phyloP scores from a whole-genome alignment of 2,113 vertebrate species.

The Hucho hucho region DNA sequence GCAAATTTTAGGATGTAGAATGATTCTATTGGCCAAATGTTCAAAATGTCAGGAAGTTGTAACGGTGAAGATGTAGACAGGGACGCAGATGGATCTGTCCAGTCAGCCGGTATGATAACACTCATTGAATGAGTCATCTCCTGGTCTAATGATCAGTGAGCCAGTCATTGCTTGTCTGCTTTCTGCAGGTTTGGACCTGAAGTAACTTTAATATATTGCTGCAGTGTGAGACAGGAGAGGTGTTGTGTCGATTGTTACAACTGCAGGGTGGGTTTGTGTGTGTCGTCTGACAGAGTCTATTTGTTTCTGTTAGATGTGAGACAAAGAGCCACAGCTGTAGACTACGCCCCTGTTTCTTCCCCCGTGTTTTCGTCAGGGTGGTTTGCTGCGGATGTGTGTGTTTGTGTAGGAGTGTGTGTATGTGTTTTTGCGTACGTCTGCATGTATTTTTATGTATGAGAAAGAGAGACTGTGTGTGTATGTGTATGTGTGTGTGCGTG shows the following conservation, averaged over 20 bases:
- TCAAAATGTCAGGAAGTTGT: neutral
- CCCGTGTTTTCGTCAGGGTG: constrained; percentile 4
- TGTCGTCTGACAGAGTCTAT: constrained; percentile 12
- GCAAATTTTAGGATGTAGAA: too few species aligned
- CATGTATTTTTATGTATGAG: constrained; percentile 5
- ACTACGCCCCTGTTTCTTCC: constrained; percentile 36
- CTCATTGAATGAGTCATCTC: neutral
- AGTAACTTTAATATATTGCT: neutral
- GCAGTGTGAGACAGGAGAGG: neutral
- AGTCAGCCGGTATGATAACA: neutral
- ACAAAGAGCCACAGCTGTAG: neutral
- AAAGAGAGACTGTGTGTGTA: constrained; percentile 8
- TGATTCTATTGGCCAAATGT: neutral
- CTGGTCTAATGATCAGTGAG: neutral
- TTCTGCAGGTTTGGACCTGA: too few species aligned
- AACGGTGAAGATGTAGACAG: too few species aligned
- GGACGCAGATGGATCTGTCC: neutral
- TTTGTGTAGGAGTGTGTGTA: constrained; percentile 18
- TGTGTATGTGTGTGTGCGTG: constrained; percentile 17
- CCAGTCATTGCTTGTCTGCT: neutral
- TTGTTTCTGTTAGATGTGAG: constrained; percentile 24
- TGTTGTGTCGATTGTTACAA: neutral
- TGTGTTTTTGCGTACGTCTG: neutral
- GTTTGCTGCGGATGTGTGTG: neutral
- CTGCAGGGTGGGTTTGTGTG: constrained; percentile 17